Percentiles rank a stretch among this genome's conserved stretches.
Evolutionary conservation across 1,140 invertebrate species (phyloP).

Genomic region (Brachionus paranguensis): DNA sequence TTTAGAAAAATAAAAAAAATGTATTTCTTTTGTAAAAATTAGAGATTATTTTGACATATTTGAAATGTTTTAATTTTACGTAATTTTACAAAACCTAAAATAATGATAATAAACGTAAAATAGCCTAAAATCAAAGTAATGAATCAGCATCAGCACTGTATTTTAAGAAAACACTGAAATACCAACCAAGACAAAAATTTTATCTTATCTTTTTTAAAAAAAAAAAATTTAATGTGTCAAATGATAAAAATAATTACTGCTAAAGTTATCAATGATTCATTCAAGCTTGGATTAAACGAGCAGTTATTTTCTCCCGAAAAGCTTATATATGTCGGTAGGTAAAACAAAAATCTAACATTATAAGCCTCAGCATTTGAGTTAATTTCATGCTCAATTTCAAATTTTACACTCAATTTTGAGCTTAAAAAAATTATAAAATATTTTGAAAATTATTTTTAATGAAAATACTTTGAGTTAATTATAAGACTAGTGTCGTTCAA

Average conservation of each 20-base stretch:
- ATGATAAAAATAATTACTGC: neutral
- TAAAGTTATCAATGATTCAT: neutral
- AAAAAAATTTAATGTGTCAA: too few species aligned
- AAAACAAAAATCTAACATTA: conserved; percentile 43
- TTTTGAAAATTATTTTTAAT: neutral
- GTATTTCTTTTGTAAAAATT: too few species aligned
- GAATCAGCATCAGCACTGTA: too few species aligned
- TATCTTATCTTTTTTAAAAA: too few species aligned
- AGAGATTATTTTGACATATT: too few species aligned
- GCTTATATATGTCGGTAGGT: conserved; percentile 42
- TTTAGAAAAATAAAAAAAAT: too few species aligned
- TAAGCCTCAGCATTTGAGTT: conserved; percentile 44
- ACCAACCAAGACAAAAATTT: too few species aligned
- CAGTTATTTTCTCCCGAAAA: neutral
- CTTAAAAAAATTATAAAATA: neutral
- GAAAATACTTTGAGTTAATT: conserved; percentile 11
- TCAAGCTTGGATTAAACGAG: neutral
- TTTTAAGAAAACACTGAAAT: too few species aligned
- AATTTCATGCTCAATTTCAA: conserved; percentile 42
- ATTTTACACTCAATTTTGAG: conserved; percentile 39
- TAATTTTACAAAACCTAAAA: too few species aligned
- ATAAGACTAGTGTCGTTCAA: neutral
- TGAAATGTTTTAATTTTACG: too few species aligned
- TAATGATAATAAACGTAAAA: too few species aligned
- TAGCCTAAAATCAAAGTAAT: too few species aligned